These are phyloP conservation scores for Brevipalpus yothersi DNA, from an alignment of 1,140 invertebrate species.

Conservation along the genomic window DNA sequence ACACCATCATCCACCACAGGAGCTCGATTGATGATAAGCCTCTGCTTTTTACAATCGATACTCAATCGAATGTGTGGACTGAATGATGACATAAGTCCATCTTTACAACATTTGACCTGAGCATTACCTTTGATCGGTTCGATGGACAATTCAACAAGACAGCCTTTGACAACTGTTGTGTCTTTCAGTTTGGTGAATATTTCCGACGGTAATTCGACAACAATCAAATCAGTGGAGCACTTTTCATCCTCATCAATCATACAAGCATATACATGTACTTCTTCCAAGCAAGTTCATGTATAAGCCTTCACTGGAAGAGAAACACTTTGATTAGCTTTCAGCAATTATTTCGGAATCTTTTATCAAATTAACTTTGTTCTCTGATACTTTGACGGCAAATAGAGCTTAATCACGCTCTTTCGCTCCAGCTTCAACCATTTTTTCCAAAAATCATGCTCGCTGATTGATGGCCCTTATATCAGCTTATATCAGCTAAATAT, in stretches of 20 bases:
- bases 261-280: constrained; percentile 75
- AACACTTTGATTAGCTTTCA: constrained; percentile 31
- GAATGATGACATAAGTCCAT: constrained; percentile 59
- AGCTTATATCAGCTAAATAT: constrained; percentile 54
- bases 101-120: constrained; percentile 63
- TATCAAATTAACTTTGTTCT: constrained; percentile 54
- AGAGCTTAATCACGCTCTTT: constrained; percentile 57
- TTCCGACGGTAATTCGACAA: constrained; percentile 65
- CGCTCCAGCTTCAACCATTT: constrained; percentile 61
- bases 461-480: constrained; percentile 50
- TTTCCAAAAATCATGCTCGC: constrained; percentile 57
- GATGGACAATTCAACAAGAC: constrained; percentile 58
- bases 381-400: constrained; percentile 57
- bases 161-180: constrained; percentile 45
- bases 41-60: constrained; percentile 72
- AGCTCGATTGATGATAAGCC: constrained; percentile 56
- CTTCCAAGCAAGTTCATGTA: constrained; percentile 60
- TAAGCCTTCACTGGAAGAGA: constrained; percentile 48
- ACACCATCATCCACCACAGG: constrained; percentile 43
- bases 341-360: constrained; percentile 26
- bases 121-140: constrained; percentile 61
- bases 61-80: constrained; percentile 63
- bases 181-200: constrained; percentile 52
- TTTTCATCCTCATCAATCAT: constrained; percentile 32
- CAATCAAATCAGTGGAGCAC: constrained; percentile 56